Conservation (phyloP, 1,140 invertebrate genomes). For the Psix sp. region DNA sequence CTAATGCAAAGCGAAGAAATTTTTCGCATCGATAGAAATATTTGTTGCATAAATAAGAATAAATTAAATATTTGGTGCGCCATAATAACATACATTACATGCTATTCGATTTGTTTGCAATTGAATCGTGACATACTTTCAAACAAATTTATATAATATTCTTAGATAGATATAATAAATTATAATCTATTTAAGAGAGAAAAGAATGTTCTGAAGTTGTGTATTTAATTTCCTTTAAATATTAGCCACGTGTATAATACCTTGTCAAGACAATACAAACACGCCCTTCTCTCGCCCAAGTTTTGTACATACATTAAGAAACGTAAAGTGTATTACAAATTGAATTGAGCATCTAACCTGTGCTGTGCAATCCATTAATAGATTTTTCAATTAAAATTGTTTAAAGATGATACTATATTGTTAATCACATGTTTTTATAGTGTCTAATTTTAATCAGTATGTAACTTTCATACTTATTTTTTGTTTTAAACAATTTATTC, state of each 20-base stretch:
- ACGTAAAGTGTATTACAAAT: conserved; percentile 12
- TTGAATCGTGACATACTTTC: background rate
- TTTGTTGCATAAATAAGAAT: too few relatives aligned
- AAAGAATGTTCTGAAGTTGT: background rate
- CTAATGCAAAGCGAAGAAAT: too few relatives aligned
- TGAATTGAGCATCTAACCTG: too few relatives aligned
- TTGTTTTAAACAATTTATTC: too few relatives aligned
- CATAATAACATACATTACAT: background rate
- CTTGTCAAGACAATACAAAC: conserved; percentile 26
- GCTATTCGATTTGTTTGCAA: background rate
- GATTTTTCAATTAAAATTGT: too few relatives aligned
- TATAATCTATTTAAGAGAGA: background rate
- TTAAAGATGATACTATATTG: too few relatives aligned
- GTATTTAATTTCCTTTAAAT: background rate
- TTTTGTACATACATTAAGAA: conserved; percentile 12
- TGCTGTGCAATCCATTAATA: too few relatives aligned
- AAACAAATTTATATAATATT: conserved; percentile 2
- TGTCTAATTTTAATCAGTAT: too few relatives aligned
- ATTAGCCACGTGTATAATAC: conserved; percentile 23
- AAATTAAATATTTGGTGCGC: too few relatives aligned
- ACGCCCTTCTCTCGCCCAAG: conserved; percentile 28
- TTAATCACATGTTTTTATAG: too few relatives aligned
- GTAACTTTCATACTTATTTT: too few relatives aligned
- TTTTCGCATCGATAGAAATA: too few relatives aligned
- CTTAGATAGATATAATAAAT: background rate